Percentiles rank a stretch among this genome's conserved stretches.
Conservation (phyloP, 2,797 vertebrate species). For the Peromyscus melanophrys region DNA sequence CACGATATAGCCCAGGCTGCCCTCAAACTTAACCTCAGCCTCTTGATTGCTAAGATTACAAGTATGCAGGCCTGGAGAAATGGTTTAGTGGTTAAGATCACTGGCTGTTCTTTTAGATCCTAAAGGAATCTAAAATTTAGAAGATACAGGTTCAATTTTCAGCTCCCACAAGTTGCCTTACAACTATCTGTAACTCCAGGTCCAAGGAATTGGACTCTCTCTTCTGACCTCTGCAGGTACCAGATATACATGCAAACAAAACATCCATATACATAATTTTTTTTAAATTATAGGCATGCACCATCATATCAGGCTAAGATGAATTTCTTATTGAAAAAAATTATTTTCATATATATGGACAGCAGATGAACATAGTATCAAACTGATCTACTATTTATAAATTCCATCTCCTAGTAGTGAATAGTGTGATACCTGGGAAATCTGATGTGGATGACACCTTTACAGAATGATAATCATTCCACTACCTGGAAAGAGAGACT, state of each 20-base stretch:
- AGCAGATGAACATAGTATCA: not conserved
- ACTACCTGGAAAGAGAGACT: constrained; percentile 31
- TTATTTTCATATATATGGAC: not conserved
- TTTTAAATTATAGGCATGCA: not conserved
- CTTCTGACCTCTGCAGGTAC: not conserved
- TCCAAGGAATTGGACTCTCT: not conserved
- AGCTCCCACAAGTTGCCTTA: too few species aligned
- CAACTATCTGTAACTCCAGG: not conserved
- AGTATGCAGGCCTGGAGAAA: not conserved
- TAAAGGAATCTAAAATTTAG: not conserved
- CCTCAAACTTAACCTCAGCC: not conserved
- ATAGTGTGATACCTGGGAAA: not conserved
- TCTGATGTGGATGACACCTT: constrained; percentile 24
- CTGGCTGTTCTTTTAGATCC: not conserved
- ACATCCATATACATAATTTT: not conserved
- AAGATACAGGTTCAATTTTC: not conserved
- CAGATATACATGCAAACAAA: not conserved
- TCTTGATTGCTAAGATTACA: not conserved
- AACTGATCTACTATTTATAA: not conserved
- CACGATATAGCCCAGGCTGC: not conserved
- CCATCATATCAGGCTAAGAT: not conserved
- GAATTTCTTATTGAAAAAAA: constrained; percentile 50
- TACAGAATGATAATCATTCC: constrained; percentile 6
- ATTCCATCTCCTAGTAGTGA: not conserved
- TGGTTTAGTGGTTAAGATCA: not conserved